Percentiles rank a stretch among this genome's conserved stretches.
phyloP scores from a whole-genome alignment of 1,140 invertebrate genomes.

The Psix sp. region DNA sequence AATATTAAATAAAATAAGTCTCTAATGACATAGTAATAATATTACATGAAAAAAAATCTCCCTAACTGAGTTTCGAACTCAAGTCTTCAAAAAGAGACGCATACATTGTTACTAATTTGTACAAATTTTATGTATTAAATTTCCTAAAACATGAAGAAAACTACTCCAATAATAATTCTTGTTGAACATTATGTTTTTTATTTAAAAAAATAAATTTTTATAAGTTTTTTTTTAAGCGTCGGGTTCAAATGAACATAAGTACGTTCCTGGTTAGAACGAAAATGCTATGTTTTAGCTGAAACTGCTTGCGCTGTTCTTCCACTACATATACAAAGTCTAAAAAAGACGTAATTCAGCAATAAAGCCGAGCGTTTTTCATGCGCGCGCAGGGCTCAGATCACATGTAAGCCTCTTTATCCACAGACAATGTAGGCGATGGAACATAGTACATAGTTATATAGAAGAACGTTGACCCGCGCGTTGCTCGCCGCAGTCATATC shows the following conservation, averaged over 20 bases:
- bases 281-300: conserved; percentile 42
- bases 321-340: conserved; percentile 30
- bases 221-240: too few species aligned
- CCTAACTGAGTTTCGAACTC: too few species aligned
- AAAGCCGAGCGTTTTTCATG: conserved; percentile 23
- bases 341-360: conserved; percentile 51
- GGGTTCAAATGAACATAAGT: background rate
- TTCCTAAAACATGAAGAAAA: too few species aligned
- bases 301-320: conserved; percentile 36
- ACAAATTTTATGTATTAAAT: too few species aligned
- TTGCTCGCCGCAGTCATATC: conserved; percentile 38
- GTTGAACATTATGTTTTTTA: too few species aligned
- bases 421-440: background rate
- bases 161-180: too few species aligned
- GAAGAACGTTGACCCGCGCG: conserved; percentile 47
- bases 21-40: too few species aligned
- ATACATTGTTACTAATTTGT: too few species aligned
- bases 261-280: conserved; percentile 23
- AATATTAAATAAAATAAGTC: too few species aligned
- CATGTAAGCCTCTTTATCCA: conserved; percentile 14
- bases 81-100: too few species aligned
- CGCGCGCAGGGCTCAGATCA: conserved; percentile 23
- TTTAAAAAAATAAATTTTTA: too few species aligned
- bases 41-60: too few species aligned
- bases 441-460: conserved; percentile 24